Evolutionary conservation across 2,797 vertebrate genomes (phyloP).

Genomic region (Gallinago nigripennis): DNA sequence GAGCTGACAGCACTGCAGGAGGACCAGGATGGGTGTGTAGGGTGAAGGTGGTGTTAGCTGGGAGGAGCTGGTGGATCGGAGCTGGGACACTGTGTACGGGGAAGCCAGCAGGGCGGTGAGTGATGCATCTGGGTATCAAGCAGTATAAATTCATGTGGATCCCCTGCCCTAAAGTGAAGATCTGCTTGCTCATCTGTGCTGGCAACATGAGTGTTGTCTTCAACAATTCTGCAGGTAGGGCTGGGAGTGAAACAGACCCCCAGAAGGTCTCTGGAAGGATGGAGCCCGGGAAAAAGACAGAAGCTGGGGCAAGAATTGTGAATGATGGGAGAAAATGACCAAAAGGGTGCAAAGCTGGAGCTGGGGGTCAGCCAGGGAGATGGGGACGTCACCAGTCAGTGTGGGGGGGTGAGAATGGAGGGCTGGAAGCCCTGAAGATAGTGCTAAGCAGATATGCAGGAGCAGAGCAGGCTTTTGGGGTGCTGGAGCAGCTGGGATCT

Average conservation of each 20-base stretch:
- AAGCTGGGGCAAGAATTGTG: not conserved
- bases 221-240: not conserved
- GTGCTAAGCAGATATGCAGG: not conserved
- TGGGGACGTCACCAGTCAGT: not conserved
- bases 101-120: accelerated
- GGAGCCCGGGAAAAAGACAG: not conserved
- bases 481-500: not conserved
- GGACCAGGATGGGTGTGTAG: too few species aligned
- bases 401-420: too few species aligned
- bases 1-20: not conserved
- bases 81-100: accelerated
- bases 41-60: not conserved
- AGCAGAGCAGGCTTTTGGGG: not conserved
- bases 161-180: not conserved
- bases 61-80: not conserved
- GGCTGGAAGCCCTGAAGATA: not conserved
- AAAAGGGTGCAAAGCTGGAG: not conserved
- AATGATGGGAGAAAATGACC: not conserved
- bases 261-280: not conserved
- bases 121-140: not conserved
- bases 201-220: not conserved
- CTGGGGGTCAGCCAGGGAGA: not conserved
- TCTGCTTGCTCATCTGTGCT: not conserved
- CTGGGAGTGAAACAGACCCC: not conserved
- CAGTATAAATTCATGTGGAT: not conserved